A percentile compares a stretch with the other conserved stretches of the same genome.
Conservation (phyloP, 2,113 vertebrate genomes). For the Steatornis caripensis region DNA sequence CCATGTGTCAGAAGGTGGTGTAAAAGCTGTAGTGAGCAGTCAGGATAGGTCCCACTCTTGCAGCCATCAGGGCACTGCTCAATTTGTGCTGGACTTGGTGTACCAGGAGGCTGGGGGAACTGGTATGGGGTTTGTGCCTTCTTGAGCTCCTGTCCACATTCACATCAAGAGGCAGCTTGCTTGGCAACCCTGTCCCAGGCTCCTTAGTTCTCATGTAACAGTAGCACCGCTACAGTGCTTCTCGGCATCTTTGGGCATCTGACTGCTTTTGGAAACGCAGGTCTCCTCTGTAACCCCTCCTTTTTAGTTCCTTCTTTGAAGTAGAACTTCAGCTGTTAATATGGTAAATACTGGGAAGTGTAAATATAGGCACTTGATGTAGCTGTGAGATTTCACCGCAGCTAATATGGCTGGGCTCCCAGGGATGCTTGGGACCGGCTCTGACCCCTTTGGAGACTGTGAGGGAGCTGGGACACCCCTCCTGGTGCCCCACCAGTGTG, state of each 20-base stretch:
- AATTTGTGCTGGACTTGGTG: neutral
- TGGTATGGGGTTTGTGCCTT: neutral
- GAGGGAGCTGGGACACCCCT: neutral
- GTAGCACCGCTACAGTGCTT: neutral
- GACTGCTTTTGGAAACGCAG: neutral
- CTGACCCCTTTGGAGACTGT: neutral
- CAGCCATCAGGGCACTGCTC: neutral
- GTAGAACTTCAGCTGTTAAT: neutral
- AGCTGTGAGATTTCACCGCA: neutral
- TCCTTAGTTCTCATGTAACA: neutral
- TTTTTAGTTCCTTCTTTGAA: neutral
- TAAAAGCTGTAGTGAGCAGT: neutral
- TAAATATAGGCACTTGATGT: too few species aligned
- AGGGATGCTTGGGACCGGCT: accelerated
- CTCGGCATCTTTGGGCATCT: neutral
- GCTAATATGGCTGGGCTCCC: neutral
- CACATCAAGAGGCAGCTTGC: neutral
- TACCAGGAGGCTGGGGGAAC: neutral
- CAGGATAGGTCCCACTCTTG: neutral
- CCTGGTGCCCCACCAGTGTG: accelerated
- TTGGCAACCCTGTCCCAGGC: neutral
- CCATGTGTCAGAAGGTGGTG: neutral
- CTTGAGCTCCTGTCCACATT: neutral
- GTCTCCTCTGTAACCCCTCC: neutral
- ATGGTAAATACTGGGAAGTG: neutral